These are phyloP conservation scores for Drosophila ezoana DNA, from an alignment of 2,888 invertebrate genomes.

Conservation along the genomic window DNA sequence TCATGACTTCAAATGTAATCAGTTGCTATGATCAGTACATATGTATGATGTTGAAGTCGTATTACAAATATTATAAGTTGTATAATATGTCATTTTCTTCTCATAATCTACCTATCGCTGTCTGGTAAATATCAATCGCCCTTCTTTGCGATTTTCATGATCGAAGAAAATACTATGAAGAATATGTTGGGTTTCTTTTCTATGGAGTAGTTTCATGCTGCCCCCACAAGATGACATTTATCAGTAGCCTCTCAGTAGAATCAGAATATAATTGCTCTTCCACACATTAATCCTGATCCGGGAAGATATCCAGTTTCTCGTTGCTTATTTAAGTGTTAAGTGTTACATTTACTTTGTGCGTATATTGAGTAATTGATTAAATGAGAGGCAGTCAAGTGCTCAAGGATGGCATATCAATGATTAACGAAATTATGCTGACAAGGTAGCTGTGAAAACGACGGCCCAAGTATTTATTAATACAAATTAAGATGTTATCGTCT, in stretches of 20 bases:
- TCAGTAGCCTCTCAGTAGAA: too few species aligned
- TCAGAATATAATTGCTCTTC: too few species aligned
- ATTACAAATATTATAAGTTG: too few species aligned
- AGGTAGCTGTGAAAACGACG: slow-evolving; percentile 58
- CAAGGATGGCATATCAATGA: slow-evolving; percentile 40
- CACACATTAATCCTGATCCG: too few species aligned
- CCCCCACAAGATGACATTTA: too few species aligned
- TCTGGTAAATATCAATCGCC: not conserved
- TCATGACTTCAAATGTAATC: not conserved
- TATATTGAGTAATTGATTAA: slow-evolving; percentile 25
- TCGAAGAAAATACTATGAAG: not conserved
- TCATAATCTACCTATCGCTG: too few species aligned
- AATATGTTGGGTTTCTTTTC: not conserved
- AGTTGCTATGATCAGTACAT: too few species aligned
- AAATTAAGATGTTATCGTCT: slow-evolving; percentile 82
- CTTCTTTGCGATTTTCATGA: slow-evolving; percentile 7
- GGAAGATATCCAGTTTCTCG: too few species aligned
- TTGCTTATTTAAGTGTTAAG: too few species aligned
- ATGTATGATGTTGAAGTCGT: too few species aligned
- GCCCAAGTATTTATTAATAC: slow-evolving; percentile 74
- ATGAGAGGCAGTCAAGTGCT: slow-evolving; percentile 6
- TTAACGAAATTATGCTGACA: slow-evolving; percentile 58
- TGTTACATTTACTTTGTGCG: not conserved
- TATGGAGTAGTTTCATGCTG: not conserved
- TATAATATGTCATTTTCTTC: too few species aligned